Base-by-base conservation (phyloP, 2,797 vertebrate species). In the Microtus agrestis region DNA sequence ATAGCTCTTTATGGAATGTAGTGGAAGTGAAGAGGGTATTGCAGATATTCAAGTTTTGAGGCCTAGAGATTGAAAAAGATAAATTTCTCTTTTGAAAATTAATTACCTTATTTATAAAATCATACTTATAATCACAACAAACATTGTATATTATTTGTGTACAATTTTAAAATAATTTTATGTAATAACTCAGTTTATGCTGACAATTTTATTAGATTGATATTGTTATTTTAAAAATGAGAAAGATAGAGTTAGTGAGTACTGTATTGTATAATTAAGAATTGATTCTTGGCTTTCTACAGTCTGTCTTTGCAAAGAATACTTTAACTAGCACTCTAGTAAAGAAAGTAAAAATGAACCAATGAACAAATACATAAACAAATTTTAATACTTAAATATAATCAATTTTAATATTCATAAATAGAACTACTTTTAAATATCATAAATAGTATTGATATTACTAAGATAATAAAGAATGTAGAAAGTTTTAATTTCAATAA, bases 61-160 rank as follows among this genome's bases (percentile, higher is more conserved):
- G 21, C 76, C 78, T 61, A 31, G 6, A 29, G 21, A 89, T 81
- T 81, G 76, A 37, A 4, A 54, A 86, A 80, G 40, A 80, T 46
- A 56, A 78, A 67, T 77, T 56, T 89, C 4, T 59, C 34, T 43
- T 74, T 90, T 19, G 0, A n/a, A 90, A 94, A 12, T 82, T 87
- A 82, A 78, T 95, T 82, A 69, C 31, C 29, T 3, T 84, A 81
- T 56, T 79, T 21, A 89, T 84, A 54, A 96, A 95, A 84, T 85
- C 56, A 69, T 69, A 87, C 27, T 59, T 59, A 31, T 76, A 80
- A 86, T 40, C 31, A 61, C 6, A 43, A 43, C 25, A 69, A 84
- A 40, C 7, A 13, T 29, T 87, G 5, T 59, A 80, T 84, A 74
- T 10, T 37, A 69, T 59, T 85, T 94, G 79, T 85, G n/a, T 56